phyloP scores from a whole-genome alignment of 1,140 invertebrate genomes.

The Cydia pomonella region DNA sequence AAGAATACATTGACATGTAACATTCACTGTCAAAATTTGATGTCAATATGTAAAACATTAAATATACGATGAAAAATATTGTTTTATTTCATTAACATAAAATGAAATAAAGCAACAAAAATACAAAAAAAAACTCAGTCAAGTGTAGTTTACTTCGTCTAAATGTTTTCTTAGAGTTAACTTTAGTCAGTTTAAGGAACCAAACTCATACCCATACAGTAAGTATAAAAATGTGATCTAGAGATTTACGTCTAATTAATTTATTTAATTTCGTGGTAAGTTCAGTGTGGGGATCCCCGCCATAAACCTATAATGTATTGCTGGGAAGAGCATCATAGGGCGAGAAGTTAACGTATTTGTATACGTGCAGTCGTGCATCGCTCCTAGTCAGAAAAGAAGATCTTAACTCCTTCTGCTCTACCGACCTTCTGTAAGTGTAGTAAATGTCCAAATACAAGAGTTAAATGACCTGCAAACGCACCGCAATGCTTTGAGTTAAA shows the following conservation, averaged over 20 bases:
- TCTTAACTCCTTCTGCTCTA: too few species aligned
- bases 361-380: too few species aligned
- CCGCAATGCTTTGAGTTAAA: too few species aligned
- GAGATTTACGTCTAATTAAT: too few species aligned
- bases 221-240: not conserved
- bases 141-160: not conserved
- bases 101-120: constrained; percentile 9
- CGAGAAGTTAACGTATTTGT: too few species aligned
- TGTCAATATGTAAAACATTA: constrained; percentile 15
- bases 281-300: not conserved
- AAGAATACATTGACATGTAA: constrained; percentile 32
- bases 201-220: not conserved
- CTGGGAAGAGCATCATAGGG: too few species aligned
- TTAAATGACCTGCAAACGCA: too few species aligned
- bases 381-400: too few species aligned
- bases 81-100: not conserved
- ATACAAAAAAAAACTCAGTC: not conserved
- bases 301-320: not conserved
- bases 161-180: not conserved
- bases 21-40: not conserved
- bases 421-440: too few species aligned
- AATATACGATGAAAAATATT: constrained; percentile 12
- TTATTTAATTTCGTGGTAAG: too few species aligned
- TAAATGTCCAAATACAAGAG: too few species aligned
- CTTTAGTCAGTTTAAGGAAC: not conserved